phyloP scores from a whole-genome alignment of 2,797 vertebrate species.

The Rousettus madagascariensis region DNA sequence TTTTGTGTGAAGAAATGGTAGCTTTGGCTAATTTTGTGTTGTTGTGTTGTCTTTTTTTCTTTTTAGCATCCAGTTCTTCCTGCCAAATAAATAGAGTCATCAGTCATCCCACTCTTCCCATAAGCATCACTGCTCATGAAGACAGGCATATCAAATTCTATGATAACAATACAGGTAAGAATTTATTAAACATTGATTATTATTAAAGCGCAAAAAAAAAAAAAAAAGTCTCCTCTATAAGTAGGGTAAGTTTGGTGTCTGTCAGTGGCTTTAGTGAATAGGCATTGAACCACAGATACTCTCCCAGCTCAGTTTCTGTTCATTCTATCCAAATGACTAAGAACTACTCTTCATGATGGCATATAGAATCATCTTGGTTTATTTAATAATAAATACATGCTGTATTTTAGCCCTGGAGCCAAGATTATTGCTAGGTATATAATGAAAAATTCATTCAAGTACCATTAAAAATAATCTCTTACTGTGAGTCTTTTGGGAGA shows the following conservation, averaged over 20 bases:
- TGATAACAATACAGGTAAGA: conserved; percentile 94
- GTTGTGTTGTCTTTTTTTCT: conserved; percentile 59
- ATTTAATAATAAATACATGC: conserved; percentile 18
- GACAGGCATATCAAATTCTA: conserved; percentile 98
- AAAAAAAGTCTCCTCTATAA: background rate
- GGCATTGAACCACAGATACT: background rate
- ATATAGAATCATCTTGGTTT: background rate
- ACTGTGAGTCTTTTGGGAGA: background rate
- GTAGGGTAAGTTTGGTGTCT: background rate
- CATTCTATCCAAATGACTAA: background rate
- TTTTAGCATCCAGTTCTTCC: conserved; percentile 84
- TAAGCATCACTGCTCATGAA: conserved; percentile 98
- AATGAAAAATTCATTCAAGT: conserved; percentile 24
- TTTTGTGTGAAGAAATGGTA: conserved; percentile 29
- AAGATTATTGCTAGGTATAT: background rate
- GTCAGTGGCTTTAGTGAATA: background rate
- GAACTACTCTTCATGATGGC: background rate
- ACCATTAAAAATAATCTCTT: background rate
- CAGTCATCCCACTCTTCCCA: conserved; percentile 97
- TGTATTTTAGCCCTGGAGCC: conserved; percentile 17
- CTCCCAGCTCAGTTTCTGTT: background rate
- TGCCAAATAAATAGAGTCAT: conserved; percentile 98
- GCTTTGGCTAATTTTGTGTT: background rate
- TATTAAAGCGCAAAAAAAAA: background rate
- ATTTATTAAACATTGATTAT: background rate